These are phyloP conservation scores for Chrosomus eos DNA, from an alignment of 2,797 vertebrate species.

Conservation along the genomic window DNA sequence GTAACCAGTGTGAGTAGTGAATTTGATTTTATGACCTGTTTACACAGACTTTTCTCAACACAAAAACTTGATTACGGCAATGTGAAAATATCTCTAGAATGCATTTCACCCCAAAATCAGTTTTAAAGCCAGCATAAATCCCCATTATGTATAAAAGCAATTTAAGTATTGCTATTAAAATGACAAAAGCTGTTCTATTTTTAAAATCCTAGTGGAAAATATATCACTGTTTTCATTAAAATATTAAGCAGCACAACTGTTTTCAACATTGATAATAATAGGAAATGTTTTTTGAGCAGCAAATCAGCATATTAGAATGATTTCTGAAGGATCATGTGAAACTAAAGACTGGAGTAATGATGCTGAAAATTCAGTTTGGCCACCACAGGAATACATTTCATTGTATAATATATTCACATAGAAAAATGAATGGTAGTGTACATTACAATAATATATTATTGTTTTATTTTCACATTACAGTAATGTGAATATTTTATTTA, in stretches of 20 bases:
- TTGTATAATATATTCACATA: background rate
- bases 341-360: background rate
- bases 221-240: background rate
- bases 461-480: background rate
- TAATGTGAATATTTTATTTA: background rate
- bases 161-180: background rate
- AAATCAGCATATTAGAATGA: background rate
- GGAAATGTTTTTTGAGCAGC: background rate
- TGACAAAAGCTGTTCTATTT: background rate
- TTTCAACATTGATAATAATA: background rate
- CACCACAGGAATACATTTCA: too few relatives aligned
- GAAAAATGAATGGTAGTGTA: background rate
- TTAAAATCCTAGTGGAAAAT: background rate
- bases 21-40: background rate
- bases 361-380: background rate
- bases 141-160: background rate
- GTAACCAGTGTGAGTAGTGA: slow-evolving; percentile 77
- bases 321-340: background rate
- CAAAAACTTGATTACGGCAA: background rate
- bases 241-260: background rate
- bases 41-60: background rate
- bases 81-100: background rate
- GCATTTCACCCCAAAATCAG: background rate
- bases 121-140: background rate
- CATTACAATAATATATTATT: background rate